A percentile compares a stretch with the other conserved stretches of the same genome.
Evolutionary conservation across 2,797 vertebrate species (phyloP).

Genomic region (Nasua narica): DNA sequence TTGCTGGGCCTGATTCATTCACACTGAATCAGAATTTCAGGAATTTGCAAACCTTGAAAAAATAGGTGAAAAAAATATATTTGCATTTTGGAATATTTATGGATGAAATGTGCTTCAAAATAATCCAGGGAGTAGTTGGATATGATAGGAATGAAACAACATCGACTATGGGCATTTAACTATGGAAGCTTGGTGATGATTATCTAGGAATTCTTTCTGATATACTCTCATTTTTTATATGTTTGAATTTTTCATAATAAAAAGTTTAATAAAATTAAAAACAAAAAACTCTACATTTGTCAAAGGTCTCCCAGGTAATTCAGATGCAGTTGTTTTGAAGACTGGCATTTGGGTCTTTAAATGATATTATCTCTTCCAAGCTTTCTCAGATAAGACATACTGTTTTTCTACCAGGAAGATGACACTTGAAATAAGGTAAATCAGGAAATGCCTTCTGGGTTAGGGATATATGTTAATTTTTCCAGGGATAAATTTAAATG

Average conservation of each 20-base stretch:
- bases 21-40: not conserved
- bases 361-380: conserved; percentile 43
- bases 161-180: not conserved
- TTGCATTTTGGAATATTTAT: conserved; percentile 43
- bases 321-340: conserved; percentile 15
- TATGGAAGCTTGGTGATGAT: not conserved
- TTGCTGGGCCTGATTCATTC: not conserved
- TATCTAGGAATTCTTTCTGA: not conserved
- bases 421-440: conserved; percentile 17
- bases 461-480: conserved; percentile 38
- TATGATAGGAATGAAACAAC: conserved; percentile 27
- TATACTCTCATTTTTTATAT: not conserved
- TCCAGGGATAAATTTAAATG: conserved; percentile 14
- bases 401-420: conserved; percentile 17
- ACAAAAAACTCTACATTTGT: conserved; percentile 8
- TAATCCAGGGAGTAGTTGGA: not conserved
- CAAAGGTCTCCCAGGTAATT: not conserved
- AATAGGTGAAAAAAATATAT: not conserved
- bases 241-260: conserved; percentile 24
- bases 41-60: not conserved
- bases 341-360: conserved; percentile 30
- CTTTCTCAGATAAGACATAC: not conserved
- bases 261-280: conserved; percentile 40
- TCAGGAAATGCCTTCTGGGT: conserved; percentile 15
- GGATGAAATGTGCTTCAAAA: conserved; percentile 30